Conservation (phyloP, 2,113 vertebrate genomes). For the Campylorhamphus procurvoides region DNA sequence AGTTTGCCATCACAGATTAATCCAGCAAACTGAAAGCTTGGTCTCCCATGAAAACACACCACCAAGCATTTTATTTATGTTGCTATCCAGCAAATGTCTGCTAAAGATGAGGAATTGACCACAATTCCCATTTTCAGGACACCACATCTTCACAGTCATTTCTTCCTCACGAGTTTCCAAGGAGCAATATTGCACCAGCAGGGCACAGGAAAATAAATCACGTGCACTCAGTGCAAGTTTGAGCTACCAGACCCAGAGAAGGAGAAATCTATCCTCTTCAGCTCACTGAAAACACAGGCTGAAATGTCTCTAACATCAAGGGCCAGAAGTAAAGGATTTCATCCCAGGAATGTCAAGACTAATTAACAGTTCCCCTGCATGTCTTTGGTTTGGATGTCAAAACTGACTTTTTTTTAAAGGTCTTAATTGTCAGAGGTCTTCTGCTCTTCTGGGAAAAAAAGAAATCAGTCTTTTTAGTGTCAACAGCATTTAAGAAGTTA, state of each 20-base stretch:
- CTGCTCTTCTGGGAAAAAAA: neutral
- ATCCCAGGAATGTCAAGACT: neutral
- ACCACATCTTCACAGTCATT: neutral
- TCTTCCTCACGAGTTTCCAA: neutral
- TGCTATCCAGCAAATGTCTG: neutral
- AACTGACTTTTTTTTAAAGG: neutral
- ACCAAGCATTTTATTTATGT: neutral
- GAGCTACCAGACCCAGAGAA: neutral
- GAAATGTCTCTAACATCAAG: neutral
- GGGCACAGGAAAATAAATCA: neutral
- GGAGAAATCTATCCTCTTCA: neutral
- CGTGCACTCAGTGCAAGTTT: neutral
- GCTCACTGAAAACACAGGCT: neutral
- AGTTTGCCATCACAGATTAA: neutral
- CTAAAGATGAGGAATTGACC: neutral
- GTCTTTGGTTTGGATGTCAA: constrained; percentile 1
- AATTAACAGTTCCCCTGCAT: neutral
- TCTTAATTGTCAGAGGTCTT: constrained; percentile 22
- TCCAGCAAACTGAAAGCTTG: neutral
- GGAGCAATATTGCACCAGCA: neutral
- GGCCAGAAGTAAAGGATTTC: neutral
- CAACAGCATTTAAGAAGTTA: constrained; percentile 17
- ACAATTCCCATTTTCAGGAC: neutral
- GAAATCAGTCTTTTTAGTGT: neutral
- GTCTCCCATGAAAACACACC: neutral